These are phyloP conservation scores for Drosophila bifasciata DNA, from an alignment of 1,140 invertebrate genomes.

Conservation along the genomic window DNA sequence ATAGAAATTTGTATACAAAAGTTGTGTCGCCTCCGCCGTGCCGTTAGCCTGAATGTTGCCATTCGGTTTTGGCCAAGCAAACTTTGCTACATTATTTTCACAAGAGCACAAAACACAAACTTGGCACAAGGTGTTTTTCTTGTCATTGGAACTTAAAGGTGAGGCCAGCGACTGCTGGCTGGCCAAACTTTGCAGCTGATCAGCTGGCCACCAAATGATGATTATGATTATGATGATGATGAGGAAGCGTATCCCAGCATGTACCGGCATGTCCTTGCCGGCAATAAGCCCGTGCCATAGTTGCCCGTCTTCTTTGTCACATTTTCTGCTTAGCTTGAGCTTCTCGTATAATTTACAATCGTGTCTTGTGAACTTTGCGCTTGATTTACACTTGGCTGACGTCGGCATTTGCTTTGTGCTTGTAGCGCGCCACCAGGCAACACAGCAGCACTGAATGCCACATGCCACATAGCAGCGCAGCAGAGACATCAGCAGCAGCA, in stretches of 20 bases:
- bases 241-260: constrained; percentile 25
- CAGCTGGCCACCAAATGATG: constrained; percentile 44
- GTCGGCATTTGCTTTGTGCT: constrained; percentile 60
- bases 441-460: neutral
- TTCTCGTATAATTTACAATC: constrained; percentile 74
- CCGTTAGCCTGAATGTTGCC: constrained; percentile 15
- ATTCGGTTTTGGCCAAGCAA: constrained; percentile 52
- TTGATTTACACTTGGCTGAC: constrained; percentile 78
- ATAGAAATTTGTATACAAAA: constrained; percentile 81
- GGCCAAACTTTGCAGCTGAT: constrained; percentile 46
- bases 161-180: constrained; percentile 24
- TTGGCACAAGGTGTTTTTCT: constrained; percentile 67
- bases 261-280: constrained; percentile 3
- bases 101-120: constrained; percentile 62
- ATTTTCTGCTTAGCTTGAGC: constrained; percentile 58
- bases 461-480: constrained; percentile 8
- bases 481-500: constrained; percentile 1
- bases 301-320: constrained; percentile 54
- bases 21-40: constrained; percentile 37
- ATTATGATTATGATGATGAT: constrained; percentile 49
- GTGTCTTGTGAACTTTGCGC: constrained; percentile 70
- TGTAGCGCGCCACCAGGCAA: constrained; percentile 15
- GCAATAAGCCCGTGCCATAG: neutral
- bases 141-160: constrained; percentile 69
- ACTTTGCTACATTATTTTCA: constrained; percentile 75